A percentile compares a stretch with the other conserved stretches of the same genome.
phyloP scores from a whole-genome alignment of 2,797 vertebrate genomes.

The Chloroceryle amazona region DNA sequence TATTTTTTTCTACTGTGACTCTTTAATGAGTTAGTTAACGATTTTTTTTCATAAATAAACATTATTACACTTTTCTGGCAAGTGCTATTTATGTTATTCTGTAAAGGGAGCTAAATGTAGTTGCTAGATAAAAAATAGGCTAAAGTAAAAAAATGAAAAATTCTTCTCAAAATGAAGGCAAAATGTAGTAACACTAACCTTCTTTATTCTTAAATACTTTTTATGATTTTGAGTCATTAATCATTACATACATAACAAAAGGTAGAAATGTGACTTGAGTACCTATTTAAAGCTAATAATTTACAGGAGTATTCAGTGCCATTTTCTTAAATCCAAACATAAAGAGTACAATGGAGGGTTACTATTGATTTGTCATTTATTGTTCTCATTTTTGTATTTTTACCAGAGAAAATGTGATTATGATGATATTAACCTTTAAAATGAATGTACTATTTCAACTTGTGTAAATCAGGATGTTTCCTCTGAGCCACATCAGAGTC shows the following conservation, averaged over 20 bases:
- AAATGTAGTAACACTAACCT: not conserved
- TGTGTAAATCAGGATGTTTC: not conserved
- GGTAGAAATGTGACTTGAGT: not conserved
- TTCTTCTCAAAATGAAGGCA: not conserved
- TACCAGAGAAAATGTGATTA: not conserved
- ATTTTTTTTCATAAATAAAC: slow-evolving; percentile 56
- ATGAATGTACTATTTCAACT: not conserved
- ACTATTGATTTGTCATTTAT: not conserved
- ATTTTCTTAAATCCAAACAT: not conserved
- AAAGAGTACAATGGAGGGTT: not conserved
- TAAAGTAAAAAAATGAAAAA: not conserved
- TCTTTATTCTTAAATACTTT: not conserved
- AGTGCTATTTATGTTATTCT: slow-evolving; percentile 44
- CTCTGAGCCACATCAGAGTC: not conserved
- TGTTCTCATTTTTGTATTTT: not conserved
- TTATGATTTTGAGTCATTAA: not conserved
- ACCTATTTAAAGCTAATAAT: not conserved
- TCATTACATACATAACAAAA: not conserved
- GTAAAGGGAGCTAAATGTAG: not conserved
- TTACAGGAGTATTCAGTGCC: not conserved
- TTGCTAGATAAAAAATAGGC: not conserved
- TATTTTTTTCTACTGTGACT: slow-evolving; percentile 77
- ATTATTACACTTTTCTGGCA: slow-evolving; percentile 65
- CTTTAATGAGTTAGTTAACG: slow-evolving; percentile 75
- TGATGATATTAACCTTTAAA: not conserved